These are phyloP conservation scores for Melikaiella ostensackeni DNA, from an alignment of 2,888 invertebrate genomes.

Conservation along the genomic window DNA sequence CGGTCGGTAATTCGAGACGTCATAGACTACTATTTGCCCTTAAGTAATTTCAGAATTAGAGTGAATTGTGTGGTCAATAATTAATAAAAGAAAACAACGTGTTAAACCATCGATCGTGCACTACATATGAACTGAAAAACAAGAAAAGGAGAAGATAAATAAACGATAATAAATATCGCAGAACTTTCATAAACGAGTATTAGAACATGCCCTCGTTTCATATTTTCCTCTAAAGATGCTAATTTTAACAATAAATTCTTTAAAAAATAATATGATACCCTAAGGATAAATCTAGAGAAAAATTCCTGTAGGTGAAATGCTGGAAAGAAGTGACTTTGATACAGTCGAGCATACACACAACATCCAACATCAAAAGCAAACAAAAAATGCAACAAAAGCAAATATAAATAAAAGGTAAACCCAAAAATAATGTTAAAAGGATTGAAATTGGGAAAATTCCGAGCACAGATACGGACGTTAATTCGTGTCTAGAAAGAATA, in stretches of 20 bases:
- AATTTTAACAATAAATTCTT: conserved; percentile 3
- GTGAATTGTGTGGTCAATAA: conserved; percentile 1
- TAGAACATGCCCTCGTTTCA: conserved; percentile 20
- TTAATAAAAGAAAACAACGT: conserved; percentile 4
- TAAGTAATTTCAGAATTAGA: neutral
- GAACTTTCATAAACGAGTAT: conserved; percentile 23
- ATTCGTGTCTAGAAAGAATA: conserved; percentile 23
- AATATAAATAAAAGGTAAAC: conserved; percentile 53
- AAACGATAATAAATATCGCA: conserved; percentile 33
- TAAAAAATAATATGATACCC: neutral
- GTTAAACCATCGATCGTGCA: conserved; percentile 4
- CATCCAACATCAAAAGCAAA: conserved; percentile 69
- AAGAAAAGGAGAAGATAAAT: conserved; percentile 41
- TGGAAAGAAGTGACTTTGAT: neutral
- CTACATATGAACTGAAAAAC: conserved; percentile 43
- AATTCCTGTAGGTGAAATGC: neutral
- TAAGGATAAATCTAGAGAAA: conserved; percentile 14
- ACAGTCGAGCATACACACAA: conserved; percentile 66
- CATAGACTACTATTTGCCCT: no score
- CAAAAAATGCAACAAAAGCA: conserved; percentile 56
- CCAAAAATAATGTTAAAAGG: conserved; percentile 53
- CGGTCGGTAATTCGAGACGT: no score
- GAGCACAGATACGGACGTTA: conserved; percentile 11
- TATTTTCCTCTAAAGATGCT: neutral
- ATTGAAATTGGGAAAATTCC: conserved; percentile 47